Evolutionary conservation across 30 jellyfish, hydroid and myxozoan species (phyloP), one percentile per base, ranked within the genome.

Genomic region (Aurelia aurita): DNA sequence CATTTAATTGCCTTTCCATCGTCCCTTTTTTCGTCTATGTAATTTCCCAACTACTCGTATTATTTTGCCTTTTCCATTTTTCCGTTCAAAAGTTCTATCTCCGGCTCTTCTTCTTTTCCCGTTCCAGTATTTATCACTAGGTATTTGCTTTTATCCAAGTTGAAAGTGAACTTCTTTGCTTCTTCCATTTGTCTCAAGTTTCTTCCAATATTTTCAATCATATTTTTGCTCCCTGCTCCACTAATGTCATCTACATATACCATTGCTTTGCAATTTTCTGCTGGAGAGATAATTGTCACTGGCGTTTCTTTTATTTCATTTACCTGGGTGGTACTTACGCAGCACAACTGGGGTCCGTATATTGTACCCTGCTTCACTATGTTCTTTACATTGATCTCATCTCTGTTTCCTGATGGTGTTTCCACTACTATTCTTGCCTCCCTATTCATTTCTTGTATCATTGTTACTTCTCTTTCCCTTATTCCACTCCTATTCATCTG

Each of bases 91-190:
- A 72, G 1, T 72, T n/a, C n/a, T n/a, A 72, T 51, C 14, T 72
- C 69, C 20, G 22, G 75, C 14, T 32, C 54, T 72, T 72, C 84
- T 72, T 15, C 31, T 18, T 11, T 10, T 51, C 43, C 84, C 43
- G 0, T 72, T 44, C 84, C 84, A 28, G 84, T 72, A 18, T 44
- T 72, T 18, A 72, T 43, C 14, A 72, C 29, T 43, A 72, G 32
- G 31, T 72, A 72, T 0, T 44, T 54, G 1, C 84, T 43, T 72
- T 72, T 46, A n/a, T n/a, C n/a, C n/a, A n/a, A n/a, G n/a, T n/a
- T n/a, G n/a, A n/a, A n/a, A n/a, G n/a, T n/a, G n/a, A n/a, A n/a
- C n/a, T n/a, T n/a, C n/a, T n/a, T n/a, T n/a, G n/a, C n/a, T n/a
- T n/a, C n/a, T n/a, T n/a, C n/a, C n/a, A n/a, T n/a, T n/a, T n/a